These are phyloP conservation scores for Andrena dorsata DNA, from an alignment of 2,888 invertebrate genomes.

Conservation along the genomic window DNA sequence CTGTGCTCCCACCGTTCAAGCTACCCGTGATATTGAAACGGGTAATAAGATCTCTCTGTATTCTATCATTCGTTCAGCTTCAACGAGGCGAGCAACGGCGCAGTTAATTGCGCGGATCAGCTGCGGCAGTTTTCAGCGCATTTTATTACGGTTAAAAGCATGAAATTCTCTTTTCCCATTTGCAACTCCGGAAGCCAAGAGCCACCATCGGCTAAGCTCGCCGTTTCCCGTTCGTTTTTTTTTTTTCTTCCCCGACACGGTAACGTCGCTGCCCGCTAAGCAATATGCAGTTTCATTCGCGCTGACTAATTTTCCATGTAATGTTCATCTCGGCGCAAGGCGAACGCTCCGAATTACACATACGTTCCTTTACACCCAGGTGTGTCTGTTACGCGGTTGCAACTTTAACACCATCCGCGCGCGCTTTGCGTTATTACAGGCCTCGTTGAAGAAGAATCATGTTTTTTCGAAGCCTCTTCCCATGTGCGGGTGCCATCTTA, in stretches of 20 bases:
- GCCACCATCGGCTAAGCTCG: background rate
- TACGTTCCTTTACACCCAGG: background rate
- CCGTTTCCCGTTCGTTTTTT: background rate
- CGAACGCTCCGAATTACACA: no score
- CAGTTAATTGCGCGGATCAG: constrained; percentile 53
- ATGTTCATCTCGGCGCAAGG: no score
- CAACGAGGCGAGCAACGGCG: constrained; percentile 36
- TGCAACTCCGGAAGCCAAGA: background rate
- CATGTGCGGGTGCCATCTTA: constrained; percentile 43
- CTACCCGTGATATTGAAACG: constrained; percentile 36
- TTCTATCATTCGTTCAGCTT: constrained; percentile 47
- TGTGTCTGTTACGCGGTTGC: background rate
- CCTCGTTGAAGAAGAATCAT: constrained; percentile 17
- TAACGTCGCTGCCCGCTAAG: background rate
- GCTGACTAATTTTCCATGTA: no score
- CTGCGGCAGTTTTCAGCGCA: constrained; percentile 39
- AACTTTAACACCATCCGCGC: background rate
- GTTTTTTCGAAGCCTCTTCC: constrained; percentile 47
- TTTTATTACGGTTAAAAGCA: constrained; percentile 29
- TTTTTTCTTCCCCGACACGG: background rate
- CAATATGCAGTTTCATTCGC: background rate
- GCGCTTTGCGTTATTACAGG: constrained; percentile 16
- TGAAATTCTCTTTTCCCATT: constrained; percentile 34
- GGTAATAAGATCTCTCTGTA: constrained; percentile 13
- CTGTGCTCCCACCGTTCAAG: background rate